phyloP scores from a whole-genome alignment of 2,888 invertebrate genomes.

The Philhelius pedissequus region DNA sequence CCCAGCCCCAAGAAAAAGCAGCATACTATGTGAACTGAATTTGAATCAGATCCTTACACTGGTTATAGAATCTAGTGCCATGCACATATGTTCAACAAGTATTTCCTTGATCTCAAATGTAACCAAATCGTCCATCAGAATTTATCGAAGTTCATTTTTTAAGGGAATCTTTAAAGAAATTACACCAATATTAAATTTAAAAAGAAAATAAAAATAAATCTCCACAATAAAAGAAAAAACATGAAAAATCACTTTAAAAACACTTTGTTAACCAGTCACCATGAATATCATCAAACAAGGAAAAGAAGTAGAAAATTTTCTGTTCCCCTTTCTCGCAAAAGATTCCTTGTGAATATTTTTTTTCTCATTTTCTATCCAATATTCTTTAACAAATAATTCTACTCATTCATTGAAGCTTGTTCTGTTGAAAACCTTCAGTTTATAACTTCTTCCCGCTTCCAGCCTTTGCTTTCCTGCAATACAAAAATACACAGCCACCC shows the following conservation, averaged over 20 bases:
- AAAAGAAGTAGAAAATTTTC: background rate
- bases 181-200: background rate
- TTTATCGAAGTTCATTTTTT: no score
- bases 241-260: conserved; percentile 42
- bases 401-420: conserved; percentile 30
- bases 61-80: no score
- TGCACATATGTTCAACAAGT: no score
- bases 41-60: no score
- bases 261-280: conserved; percentile 35
- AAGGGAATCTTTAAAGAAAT: no score
- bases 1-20: no score
- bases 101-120: no score
- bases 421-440: background rate
- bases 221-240: conserved; percentile 7
- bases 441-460: background rate
- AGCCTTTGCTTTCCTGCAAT: conserved; percentile 7
- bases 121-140: no score
- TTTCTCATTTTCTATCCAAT: conserved; percentile 32
- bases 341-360: background rate
- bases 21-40: no score
- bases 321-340: background rate
- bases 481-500: no score
- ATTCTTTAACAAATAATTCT: conserved; percentile 52
- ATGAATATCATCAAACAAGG: conserved; percentile 26
- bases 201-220: background rate